These are phyloP conservation scores for Tigriopus californicus DNA, from an alignment of 2,888 invertebrate genomes.

Conservation along the genomic window DNA sequence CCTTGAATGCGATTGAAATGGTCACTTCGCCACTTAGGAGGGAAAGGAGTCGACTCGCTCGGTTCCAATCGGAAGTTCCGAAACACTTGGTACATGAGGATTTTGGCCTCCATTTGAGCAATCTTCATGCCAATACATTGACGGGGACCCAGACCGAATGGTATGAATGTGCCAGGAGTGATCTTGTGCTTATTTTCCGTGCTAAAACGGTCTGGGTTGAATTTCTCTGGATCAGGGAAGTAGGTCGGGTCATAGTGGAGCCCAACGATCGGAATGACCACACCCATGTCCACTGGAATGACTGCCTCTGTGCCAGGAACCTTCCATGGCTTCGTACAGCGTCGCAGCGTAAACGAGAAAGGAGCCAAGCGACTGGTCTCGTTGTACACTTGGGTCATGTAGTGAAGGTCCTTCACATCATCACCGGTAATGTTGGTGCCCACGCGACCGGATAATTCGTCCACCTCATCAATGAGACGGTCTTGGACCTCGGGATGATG, in stretches of 20 bases:
- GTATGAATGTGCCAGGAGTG: too few species aligned
- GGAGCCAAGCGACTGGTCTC: neutral
- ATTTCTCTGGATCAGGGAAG: too few species aligned
- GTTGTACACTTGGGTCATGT: neutral
- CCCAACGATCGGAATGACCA: too few species aligned
- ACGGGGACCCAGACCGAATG: neutral
- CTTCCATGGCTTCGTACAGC: neutral
- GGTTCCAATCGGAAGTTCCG: too few species aligned
- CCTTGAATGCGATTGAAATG: too few species aligned
- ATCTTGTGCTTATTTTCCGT: too few species aligned
- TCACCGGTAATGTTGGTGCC: neutral
- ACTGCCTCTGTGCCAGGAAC: neutral
- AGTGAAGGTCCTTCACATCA: slow-evolving; percentile 5
- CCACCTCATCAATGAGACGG: neutral
- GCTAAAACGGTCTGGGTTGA: too few species aligned
- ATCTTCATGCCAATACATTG: neutral
- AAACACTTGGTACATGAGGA: slow-evolving; percentile 18
- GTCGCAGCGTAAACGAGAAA: neutral
- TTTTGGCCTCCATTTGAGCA: slow-evolving; percentile 14
- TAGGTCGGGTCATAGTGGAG: too few species aligned
- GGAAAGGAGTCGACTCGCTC: too few species aligned
- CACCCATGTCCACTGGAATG: neutral
- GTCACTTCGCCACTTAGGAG: too few species aligned
- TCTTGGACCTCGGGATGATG: neutral
- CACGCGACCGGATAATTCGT: neutral